Conservation (phyloP, 1,140 invertebrate genomes). For the Wasmannia auropunctata region DNA sequence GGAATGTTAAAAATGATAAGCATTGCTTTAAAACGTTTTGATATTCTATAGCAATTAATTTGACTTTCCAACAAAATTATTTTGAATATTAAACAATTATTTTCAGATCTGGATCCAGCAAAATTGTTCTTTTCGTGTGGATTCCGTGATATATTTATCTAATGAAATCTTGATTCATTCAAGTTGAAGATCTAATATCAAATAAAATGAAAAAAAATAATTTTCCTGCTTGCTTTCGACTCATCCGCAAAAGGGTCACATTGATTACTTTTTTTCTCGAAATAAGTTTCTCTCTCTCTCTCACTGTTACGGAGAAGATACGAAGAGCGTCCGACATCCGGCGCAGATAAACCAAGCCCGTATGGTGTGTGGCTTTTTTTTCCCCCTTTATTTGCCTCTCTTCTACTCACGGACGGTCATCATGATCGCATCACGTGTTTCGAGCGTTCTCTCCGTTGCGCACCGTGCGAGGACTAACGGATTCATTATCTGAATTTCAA, state of each 20-base stretch:
- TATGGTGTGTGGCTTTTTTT: background rate
- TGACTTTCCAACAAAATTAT: no score
- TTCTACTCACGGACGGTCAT: background rate
- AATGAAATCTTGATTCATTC: no score
- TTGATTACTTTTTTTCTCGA: conserved; percentile 32
- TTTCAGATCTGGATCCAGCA: no score
- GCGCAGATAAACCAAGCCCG: conserved; percentile 27
- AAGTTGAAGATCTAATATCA: no score
- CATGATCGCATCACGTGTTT: conserved; percentile 19
- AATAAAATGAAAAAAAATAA: no score
- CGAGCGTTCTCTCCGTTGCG: background rate
- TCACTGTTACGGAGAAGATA: background rate
- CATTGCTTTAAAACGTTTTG: no score
- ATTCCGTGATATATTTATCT: no score
- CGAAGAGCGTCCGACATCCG: conserved; percentile 29
- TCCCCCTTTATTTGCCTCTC: background rate
- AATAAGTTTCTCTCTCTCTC: background rate
- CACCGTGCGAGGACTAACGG: background rate
- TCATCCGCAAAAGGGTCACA: conserved; percentile 41
- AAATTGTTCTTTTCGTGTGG: no score
- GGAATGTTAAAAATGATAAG: no score
- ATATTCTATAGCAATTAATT: no score
- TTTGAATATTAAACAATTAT: no score
- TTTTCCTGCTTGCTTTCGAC: conserved; percentile 8
- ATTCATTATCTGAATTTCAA: background rate